These are phyloP conservation scores for Magallana ariakensis DNA, from an alignment of 1,140 invertebrate genomes.

Conservation along the genomic window DNA sequence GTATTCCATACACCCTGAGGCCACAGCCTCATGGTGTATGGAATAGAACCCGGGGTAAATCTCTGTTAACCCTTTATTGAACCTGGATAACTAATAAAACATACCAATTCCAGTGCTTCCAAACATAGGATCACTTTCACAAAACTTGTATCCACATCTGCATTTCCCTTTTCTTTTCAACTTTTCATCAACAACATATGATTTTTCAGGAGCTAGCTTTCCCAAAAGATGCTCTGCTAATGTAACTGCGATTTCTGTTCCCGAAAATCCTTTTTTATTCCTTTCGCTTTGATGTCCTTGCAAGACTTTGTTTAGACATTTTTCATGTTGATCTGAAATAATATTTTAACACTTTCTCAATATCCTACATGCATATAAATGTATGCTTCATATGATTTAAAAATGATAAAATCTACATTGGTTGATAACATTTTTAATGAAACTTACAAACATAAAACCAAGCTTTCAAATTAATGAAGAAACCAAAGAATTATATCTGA, in stretches of 20 bases:
- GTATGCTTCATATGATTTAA: too few relatives aligned
- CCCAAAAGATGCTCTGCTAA: constrained; percentile 40
- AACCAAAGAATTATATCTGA: too few relatives aligned
- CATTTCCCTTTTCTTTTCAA: constrained; percentile 37
- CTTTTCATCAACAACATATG: constrained; percentile 24
- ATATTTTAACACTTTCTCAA: neutral
- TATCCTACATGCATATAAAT: neutral
- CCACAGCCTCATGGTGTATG: too few relatives aligned
- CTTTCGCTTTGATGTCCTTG: neutral
- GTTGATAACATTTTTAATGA: too few relatives aligned
- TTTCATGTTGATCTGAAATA: constrained; percentile 43
- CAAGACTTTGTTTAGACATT: constrained; percentile 37
- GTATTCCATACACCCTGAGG: too few relatives aligned
- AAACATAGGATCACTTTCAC: constrained; percentile 25
- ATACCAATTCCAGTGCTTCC: constrained; percentile 43
- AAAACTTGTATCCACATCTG: constrained; percentile 22
- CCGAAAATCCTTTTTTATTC: neutral
- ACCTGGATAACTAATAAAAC: too few relatives aligned
- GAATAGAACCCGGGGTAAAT: too few relatives aligned
- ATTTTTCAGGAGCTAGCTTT: constrained; percentile 40
- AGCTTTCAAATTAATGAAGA: too few relatives aligned
- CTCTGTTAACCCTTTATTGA: too few relatives aligned
- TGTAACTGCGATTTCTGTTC: constrained; percentile 14
- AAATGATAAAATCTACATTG: too few relatives aligned
- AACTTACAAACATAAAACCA: too few relatives aligned